A percentile compares a stretch with the other conserved stretches of the same genome.
These are phyloP conservation scores for Rhynchopsitta pachyrhyncha DNA, from an alignment of 2,113 vertebrate species.

Conservation along the genomic window DNA sequence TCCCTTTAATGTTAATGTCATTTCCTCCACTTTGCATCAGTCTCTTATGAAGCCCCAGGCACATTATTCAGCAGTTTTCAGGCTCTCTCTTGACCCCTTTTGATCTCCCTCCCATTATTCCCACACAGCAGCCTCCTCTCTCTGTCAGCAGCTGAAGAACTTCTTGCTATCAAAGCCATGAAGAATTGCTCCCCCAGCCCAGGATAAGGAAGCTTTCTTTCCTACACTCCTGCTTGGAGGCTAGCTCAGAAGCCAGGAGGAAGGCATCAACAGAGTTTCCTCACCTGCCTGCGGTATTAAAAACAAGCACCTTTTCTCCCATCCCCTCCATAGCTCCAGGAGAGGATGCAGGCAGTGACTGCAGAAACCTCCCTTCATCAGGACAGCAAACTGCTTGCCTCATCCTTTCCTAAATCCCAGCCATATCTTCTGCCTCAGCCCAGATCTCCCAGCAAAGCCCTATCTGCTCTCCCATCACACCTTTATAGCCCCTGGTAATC, in stretches of 20 bases:
- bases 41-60: neutral
- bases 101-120: neutral
- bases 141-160: neutral
- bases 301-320: neutral
- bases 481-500: neutral
- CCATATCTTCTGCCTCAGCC: neutral
- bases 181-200: neutral
- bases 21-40: neutral
- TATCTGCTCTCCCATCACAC: neutral
- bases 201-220: neutral
- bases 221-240: neutral
- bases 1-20: neutral
- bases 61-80: neutral
- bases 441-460: neutral
- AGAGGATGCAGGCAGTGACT: neutral
- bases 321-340: neutral
- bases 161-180: neutral
- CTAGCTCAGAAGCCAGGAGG: neutral
- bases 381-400: neutral
- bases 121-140: neutral
- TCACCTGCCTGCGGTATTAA: neutral
- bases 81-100: neutral
- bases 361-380: neutral
- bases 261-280: neutral
- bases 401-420: neutral